Evolutionary conservation across 2,113 vertebrate species (phyloP).

Genomic region (Cyphomyrus discorhynchus): DNA sequence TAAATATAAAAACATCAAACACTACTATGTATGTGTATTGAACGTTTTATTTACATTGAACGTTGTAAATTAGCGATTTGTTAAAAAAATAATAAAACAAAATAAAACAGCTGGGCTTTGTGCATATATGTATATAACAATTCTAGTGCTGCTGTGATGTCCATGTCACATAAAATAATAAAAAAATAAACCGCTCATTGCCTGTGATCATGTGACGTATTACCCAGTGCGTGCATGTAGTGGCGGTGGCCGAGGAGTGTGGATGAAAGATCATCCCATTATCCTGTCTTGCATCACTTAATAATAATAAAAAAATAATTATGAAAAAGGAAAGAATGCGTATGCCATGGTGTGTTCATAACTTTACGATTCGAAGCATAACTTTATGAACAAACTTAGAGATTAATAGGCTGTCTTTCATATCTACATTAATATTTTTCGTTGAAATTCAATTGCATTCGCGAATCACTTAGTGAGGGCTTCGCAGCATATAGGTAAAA

Average conservation of each 20-base stretch:
- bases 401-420: neutral
- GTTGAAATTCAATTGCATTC: neutral
- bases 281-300: neutral
- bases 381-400: neutral
- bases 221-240: neutral
- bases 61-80: neutral
- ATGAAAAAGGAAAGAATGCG: neutral
- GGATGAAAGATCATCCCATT: neutral
- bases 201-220: neutral
- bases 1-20: neutral
- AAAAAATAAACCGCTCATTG: neutral
- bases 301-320: neutral
- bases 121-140: neutral
- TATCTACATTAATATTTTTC: neutral
- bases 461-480: neutral
- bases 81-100: neutral
- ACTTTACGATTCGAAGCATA: neutral
- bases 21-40: neutral
- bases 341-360: neutral
- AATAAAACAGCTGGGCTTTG: neutral
- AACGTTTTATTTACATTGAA: neutral
- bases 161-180: too few species aligned
- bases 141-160: neutral
- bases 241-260: neutral
- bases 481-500: neutral